Percentiles rank a stretch among this genome's conserved stretches.
These are phyloP conservation scores for Atractosteus spatula DNA, from an alignment of 2,113 vertebrate species.

Conservation along the genomic window DNA sequence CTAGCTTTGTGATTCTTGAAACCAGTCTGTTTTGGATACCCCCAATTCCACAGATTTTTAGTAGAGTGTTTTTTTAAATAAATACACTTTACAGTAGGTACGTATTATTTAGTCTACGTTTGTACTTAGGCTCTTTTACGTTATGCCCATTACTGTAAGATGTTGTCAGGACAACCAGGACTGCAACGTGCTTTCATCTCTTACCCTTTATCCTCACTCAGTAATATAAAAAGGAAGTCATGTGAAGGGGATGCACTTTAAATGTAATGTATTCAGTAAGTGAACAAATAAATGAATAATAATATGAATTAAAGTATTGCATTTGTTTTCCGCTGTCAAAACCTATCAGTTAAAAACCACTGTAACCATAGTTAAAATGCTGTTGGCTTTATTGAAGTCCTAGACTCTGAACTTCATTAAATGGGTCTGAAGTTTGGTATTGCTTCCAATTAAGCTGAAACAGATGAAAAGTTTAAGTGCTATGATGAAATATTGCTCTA, in stretches of 20 bases:
- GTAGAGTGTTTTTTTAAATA: no score
- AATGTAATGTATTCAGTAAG: slow-evolving; percentile 64
- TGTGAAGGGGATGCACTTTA: slow-evolving; percentile 37
- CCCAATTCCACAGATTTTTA: no score
- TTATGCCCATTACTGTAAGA: slow-evolving; percentile 35
- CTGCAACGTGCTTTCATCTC: slow-evolving; percentile 60
- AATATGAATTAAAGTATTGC: slow-evolving; percentile 23
- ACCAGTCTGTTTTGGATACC: no score
- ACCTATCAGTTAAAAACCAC: background rate
- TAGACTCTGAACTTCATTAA: background rate
- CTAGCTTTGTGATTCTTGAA: no score
- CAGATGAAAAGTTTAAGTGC: no score
- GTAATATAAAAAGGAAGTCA: slow-evolving; percentile 55
- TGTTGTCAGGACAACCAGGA: slow-evolving; percentile 65
- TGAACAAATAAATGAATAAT: slow-evolving; percentile 58
- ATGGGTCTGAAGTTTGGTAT: no score
- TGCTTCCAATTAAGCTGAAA: no score
- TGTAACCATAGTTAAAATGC: background rate
- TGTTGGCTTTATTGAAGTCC: background rate
- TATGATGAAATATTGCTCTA: no score
- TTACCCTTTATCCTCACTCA: slow-evolving; percentile 51
- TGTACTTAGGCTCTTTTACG: background rate
- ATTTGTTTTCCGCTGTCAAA: no score
- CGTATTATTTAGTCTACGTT: background rate
- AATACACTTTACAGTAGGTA: no score